A percentile compares a stretch with the other conserved stretches of the same genome.
phyloP scores from a whole-genome alignment of 1,140 invertebrate genomes.

The Ladona fulva region DNA sequence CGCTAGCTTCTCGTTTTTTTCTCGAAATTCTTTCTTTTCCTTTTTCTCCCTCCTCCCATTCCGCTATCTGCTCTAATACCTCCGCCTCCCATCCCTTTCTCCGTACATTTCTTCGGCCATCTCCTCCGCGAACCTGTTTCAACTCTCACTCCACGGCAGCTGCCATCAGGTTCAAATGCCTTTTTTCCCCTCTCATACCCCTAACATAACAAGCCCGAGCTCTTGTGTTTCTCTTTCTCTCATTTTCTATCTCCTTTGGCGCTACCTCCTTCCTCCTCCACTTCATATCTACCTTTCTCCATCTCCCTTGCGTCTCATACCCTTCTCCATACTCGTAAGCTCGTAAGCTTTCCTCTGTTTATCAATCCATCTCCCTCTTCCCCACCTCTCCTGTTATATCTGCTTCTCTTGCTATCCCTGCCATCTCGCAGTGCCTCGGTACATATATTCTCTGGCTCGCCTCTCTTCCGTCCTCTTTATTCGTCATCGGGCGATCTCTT shows the following conservation, averaged over 20 bases:
- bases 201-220: neutral
- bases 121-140: conserved; percentile 1
- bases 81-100: neutral
- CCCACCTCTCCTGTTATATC: too few species aligned
- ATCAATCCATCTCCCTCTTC: too few species aligned
- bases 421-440: too few species aligned
- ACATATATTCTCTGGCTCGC: too few species aligned
- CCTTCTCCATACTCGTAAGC: neutral
- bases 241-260: neutral
- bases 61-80: neutral
- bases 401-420: too few species aligned
- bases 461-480: too few species aligned
- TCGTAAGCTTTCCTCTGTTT: neutral
- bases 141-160: neutral
- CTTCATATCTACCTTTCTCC: neutral
- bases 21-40: neutral
- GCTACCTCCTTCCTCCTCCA: neutral
- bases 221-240: neutral
- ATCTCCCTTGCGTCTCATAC: neutral
- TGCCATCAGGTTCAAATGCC: neutral
- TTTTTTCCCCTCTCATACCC: neutral
- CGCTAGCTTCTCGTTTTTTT: too few species aligned
- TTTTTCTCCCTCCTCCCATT: neutral
- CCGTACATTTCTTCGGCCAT: neutral
- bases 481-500: too few species aligned